These are phyloP conservation scores for Sarotherodon lohbergeri DNA, from an alignment of 2,113 vertebrate genomes.

Conservation along the genomic window DNA sequence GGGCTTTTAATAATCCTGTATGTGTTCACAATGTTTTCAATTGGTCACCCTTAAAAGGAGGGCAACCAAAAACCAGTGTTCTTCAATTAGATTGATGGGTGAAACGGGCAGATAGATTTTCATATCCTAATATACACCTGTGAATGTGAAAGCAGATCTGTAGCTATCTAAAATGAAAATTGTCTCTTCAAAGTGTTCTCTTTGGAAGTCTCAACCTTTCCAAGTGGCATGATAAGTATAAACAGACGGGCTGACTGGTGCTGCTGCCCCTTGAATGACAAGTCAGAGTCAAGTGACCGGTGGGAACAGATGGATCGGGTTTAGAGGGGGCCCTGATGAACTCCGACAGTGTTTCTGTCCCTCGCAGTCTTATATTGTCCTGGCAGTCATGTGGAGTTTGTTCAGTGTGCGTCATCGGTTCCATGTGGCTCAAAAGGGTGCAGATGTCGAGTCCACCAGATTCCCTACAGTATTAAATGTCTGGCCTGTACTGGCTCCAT, in stretches of 20 bases:
- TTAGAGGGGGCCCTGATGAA: constrained; percentile 46
- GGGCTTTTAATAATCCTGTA: not conserved
- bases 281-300: constrained; percentile 52
- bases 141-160: not conserved
- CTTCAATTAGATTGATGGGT: not conserved
- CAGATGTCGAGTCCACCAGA: not conserved
- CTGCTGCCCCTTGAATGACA: constrained; percentile 40
- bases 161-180: not conserved
- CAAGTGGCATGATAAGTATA: constrained; percentile 6
- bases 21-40: not conserved
- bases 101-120: not conserved
- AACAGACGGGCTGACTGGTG: constrained; percentile 50
- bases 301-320: constrained; percentile 66
- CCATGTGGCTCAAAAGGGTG: not conserved
- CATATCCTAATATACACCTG: not conserved
- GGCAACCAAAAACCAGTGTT: not conserved
- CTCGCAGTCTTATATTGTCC: not conserved
- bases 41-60: not conserved
- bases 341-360: constrained; percentile 12
- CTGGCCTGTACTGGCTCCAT: constrained; percentile 35
- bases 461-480: constrained; percentile 3
- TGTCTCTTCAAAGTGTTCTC: not conserved
- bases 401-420: constrained; percentile 19
- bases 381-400: not conserved
- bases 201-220: constrained; percentile 1